Evolutionary conservation across 2,888 invertebrate genomes (phyloP).

Genomic region (Eupithecia tripunctaria): DNA sequence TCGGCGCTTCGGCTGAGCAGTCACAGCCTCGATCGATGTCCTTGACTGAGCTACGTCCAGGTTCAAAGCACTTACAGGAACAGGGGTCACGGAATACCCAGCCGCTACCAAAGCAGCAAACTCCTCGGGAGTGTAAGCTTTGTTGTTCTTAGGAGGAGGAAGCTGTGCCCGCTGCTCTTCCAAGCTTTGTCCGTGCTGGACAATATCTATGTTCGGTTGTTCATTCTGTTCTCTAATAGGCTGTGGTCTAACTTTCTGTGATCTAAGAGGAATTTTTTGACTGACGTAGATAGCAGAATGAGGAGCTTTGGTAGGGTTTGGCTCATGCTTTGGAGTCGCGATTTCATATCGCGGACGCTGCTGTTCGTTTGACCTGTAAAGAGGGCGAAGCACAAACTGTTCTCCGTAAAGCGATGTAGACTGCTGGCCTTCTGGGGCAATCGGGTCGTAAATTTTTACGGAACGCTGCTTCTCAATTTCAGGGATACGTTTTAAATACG

Average conservation of each 20-base stretch:
- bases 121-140: constrained; percentile 81
- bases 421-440: constrained; percentile 62
- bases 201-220: constrained; percentile 50
- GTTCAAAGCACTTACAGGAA: constrained; percentile 70
- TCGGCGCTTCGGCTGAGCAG: constrained; percentile 58
- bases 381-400: constrained; percentile 72
- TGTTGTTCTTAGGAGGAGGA: constrained; percentile 80
- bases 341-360: constrained; percentile 67
- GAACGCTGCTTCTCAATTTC: constrained; percentile 72
- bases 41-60: constrained; percentile 72
- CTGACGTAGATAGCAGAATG: constrained; percentile 77
- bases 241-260: constrained; percentile 63
- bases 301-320: constrained; percentile 69
- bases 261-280: constrained; percentile 67
- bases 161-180: constrained; percentile 74
- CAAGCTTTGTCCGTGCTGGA: constrained; percentile 66
- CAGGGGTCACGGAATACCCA: constrained; percentile 80
- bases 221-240: constrained; percentile 54
- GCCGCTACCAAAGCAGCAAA: constrained; percentile 79
- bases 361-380: constrained; percentile 71
- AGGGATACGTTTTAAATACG: constrained; percentile 75
- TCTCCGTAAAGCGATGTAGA: constrained; percentile 64
- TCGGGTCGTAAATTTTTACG: constrained; percentile 70
- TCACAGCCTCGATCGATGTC: constrained; percentile 62
- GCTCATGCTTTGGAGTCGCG: constrained; percentile 57